phyloP scores from a whole-genome alignment of 2,797 vertebrate genomes.

The Danio choprae region DNA sequence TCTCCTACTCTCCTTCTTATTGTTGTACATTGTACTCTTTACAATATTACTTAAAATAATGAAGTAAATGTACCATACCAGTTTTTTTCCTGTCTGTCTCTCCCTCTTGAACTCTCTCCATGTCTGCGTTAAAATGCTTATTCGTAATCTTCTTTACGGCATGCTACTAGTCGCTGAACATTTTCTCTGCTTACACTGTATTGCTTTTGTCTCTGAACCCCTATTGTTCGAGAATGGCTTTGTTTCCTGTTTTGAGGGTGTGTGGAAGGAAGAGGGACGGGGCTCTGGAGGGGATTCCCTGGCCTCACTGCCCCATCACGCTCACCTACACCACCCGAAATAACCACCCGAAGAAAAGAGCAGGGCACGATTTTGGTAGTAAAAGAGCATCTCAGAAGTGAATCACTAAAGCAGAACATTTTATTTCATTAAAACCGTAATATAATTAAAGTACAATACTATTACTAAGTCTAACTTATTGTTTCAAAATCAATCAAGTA shows the following conservation, averaged over 20 bases:
- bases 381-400: not conserved
- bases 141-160: slow-evolving; percentile 13
- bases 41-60: not conserved
- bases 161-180: slow-evolving; percentile 15
- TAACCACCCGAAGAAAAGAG: not conserved
- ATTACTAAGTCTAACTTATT: too few relatives aligned
- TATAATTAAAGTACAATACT: too few relatives aligned
- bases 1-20: not conserved
- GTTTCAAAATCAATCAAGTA: too few relatives aligned
- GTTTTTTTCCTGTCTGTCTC: slow-evolving; percentile 42
- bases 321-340: slow-evolving; percentile 20
- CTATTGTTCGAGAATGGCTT: slow-evolving; percentile 59
- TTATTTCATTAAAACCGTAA: not conserved
- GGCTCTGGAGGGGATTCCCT: slow-evolving; percentile 52
- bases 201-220: slow-evolving; percentile 34
- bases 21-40: too few relatives aligned
- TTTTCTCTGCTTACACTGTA: slow-evolving; percentile 32
- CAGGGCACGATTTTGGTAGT: not conserved
- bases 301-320: slow-evolving; percentile 14
- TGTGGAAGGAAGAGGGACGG: slow-evolving; percentile 55
- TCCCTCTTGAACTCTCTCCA: slow-evolving; percentile 52
- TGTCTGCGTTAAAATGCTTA: slow-evolving; percentile 20
- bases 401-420: not conserved
- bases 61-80: slow-evolving; percentile 42
- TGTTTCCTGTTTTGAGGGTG: slow-evolving; percentile 63